A percentile compares a stretch with the other conserved stretches of the same genome.
These are phyloP conservation scores for Chaenogobius annularis DNA, from an alignment of 2,113 vertebrate genomes.

Conservation along the genomic window DNA sequence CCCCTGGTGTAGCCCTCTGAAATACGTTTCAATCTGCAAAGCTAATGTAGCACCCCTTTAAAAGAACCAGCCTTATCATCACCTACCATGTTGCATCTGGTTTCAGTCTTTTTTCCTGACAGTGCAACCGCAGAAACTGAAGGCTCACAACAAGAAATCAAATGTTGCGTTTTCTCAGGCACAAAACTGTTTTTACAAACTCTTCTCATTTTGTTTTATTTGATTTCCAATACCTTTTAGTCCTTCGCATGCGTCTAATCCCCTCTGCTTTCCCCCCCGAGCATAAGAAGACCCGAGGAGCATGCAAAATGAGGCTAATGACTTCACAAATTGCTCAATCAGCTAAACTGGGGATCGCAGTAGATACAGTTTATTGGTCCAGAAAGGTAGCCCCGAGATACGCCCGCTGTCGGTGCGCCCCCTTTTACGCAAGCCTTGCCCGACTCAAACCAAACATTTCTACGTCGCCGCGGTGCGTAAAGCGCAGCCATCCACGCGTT, in stretches of 20 bases:
- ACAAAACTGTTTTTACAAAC: neutral
- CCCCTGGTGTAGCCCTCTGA: too few relatives aligned
- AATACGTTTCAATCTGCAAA: too few relatives aligned
- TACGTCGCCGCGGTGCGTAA: neutral
- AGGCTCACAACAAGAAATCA: too few relatives aligned
- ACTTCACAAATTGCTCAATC: conserved; percentile 6
- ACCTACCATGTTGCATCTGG: too few relatives aligned
- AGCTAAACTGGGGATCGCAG: neutral
- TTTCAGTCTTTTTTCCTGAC: too few relatives aligned
- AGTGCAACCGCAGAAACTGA: too few relatives aligned
- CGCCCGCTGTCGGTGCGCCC: neutral
- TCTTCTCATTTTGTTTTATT: neutral
- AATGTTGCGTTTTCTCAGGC: too few relatives aligned
- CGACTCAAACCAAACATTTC: neutral
- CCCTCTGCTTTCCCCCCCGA: neutral
- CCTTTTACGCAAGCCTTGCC: neutral
- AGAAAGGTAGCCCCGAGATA: neutral
- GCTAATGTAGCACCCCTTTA: too few relatives aligned
- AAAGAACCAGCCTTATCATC: too few relatives aligned
- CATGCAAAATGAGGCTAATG: conserved; percentile 1
- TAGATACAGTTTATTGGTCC: conserved; percentile 3
- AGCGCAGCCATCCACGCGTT: neutral
- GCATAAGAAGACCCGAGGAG: neutral
- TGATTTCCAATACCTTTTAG: neutral
- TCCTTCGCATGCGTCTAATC: neutral